Evolutionary conservation across 1,140 invertebrate species (phyloP), one percentile per base, ranked within the genome.

Genomic region (Octopus sinensis): DNA sequence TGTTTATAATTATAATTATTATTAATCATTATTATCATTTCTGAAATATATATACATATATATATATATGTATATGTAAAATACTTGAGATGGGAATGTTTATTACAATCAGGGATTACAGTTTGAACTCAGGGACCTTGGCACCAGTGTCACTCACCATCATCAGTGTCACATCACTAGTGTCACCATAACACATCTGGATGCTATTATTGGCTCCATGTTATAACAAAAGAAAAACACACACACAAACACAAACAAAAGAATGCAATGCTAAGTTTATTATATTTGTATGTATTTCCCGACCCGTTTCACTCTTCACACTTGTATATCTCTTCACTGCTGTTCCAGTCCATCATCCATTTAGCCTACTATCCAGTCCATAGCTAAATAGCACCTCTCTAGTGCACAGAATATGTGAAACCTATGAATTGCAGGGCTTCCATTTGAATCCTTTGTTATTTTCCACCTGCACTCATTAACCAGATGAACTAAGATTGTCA

Each of bases 171-270:
- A 43, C 30, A 43, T 43, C 30, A 43, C 30, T 43, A 73, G 17
- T 73, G 68, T 73, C 68, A 73, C 17, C 68, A 73, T n/a, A 10
- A 13, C 68, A 6, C 13, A 73, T 73, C 30, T 73, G 68, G 68
- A 73, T n/a, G 68, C 68, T 73, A n/a, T 73, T 73, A 73, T 23
- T 73, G 30, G 68, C 68, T 73, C 68, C 68, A 73, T n/a, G 30
- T 6, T 17, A 43, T 73, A 73, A 73, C 17, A 5, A 23, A 17
- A 17, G 13, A 73, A 73, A 73, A 73, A 73, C 30, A 43, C 30
- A 43, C 30, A 43, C 30, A 43, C 30, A 43, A 1, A 43, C 1
- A 43, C 30, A 43, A 43, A 43, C 30, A 43, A 43, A 43, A 43
- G 30, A 43, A 73, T 73, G 13, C 30, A 73, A 73, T 73, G 68